These are phyloP conservation scores for Carassius gibelio DNA, from an alignment of 2,113 vertebrate genomes.

Conservation along the genomic window DNA sequence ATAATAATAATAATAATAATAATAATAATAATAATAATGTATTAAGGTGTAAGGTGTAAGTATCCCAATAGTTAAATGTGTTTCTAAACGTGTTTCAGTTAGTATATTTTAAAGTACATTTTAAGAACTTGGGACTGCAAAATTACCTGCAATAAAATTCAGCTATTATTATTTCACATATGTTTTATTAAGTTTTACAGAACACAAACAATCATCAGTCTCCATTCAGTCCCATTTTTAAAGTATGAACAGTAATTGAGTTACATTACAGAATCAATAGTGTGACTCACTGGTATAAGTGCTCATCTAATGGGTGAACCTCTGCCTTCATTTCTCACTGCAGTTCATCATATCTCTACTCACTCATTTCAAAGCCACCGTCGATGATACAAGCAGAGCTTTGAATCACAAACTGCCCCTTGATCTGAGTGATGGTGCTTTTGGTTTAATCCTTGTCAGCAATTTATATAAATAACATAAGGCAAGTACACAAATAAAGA, in stretches of 20 bases:
- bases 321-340: not conserved
- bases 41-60: no score
- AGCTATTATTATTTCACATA: not conserved
- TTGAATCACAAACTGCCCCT: no score
- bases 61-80: no score
- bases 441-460: conserved; percentile 77
- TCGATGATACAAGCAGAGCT: conserved; percentile 70
- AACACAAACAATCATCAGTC: not conserved
- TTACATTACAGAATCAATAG: not conserved
- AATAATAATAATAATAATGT: no score
- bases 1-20: no score
- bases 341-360: conserved; percentile 24
- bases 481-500: conserved; percentile 76
- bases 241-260: not conserved
- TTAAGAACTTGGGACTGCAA: no score
- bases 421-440: conserved; percentile 67
- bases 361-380: conserved; percentile 84
- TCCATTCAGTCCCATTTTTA: not conserved
- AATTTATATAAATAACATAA: conserved; percentile 77
- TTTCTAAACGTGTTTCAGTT: no score
- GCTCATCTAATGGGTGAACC: conserved; percentile 7
- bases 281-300: conserved; percentile 16
- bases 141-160: conserved; percentile 77
- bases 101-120: no score
- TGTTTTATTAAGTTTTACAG: not conserved